These are phyloP conservation scores for Drosophila borborema DNA, from an alignment of 2,888 invertebrate genomes.

Conservation along the genomic window DNA sequence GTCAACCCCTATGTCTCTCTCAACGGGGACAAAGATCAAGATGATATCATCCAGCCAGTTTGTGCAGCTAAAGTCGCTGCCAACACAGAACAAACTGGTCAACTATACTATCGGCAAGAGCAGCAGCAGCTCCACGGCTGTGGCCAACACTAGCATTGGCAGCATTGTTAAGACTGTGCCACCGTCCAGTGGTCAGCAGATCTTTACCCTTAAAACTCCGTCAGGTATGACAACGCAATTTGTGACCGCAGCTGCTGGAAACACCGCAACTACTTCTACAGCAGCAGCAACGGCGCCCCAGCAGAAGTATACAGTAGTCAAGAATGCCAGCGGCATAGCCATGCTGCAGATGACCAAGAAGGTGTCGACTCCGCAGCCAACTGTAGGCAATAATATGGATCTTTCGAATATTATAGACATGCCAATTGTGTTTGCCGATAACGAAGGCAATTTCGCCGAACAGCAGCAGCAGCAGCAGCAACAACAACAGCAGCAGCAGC, in stretches of 20 bases:
- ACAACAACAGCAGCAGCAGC: slow-evolving; percentile 1
- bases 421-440: slow-evolving; percentile 89
- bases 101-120: slow-evolving; percentile 81
- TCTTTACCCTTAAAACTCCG: slow-evolving; percentile 82
- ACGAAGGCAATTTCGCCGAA: slow-evolving; percentile 83
- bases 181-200: slow-evolving; percentile 71
- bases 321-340: slow-evolving; percentile 71
- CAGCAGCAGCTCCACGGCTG: slow-evolving; percentile 40
- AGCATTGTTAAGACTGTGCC: slow-evolving; percentile 79
- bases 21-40: slow-evolving; percentile 82
- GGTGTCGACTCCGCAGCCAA: slow-evolving; percentile 24
- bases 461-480: slow-evolving; percentile 47
- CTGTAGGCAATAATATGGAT: slow-evolving; percentile 78
- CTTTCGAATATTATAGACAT: slow-evolving; percentile 88
- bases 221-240: slow-evolving; percentile 78
- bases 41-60: slow-evolving; percentile 84
- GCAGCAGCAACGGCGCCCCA: slow-evolving; percentile 51
- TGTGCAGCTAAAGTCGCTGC: slow-evolving; percentile 83
- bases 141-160: slow-evolving; percentile 65
- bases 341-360: slow-evolving; percentile 74
- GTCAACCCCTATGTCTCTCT: slow-evolving; percentile 52
- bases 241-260: slow-evolving; percentile 60
- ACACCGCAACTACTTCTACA: slow-evolving; percentile 18
- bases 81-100: slow-evolving; percentile 80
- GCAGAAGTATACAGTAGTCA: slow-evolving; percentile 84